Percentiles rank a stretch among this genome's conserved stretches.
phyloP scores from a whole-genome alignment of 2,797 vertebrate genomes.

The Cyclopterus lumpus region DNA sequence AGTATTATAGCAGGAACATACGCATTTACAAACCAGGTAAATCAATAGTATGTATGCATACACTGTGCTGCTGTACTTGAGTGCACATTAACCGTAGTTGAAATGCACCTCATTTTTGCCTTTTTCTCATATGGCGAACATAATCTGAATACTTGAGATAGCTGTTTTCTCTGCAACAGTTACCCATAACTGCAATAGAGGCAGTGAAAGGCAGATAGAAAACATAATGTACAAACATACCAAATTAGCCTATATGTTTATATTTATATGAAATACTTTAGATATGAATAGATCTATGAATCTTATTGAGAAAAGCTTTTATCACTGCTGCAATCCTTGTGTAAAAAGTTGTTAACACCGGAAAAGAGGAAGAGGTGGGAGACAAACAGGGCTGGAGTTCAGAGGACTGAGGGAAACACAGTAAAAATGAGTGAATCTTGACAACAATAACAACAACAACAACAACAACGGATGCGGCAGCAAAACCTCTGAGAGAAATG shows the following conservation, averaged over 20 bases:
- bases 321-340: not conserved
- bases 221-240: not conserved
- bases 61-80: constrained; percentile 1
- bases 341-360: not conserved
- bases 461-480: constrained; percentile 19
- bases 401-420: constrained; percentile 29
- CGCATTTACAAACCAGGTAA: not conserved
- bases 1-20: not conserved
- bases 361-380: not conserved
- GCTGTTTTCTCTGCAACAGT: not conserved
- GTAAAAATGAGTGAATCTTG: constrained; percentile 35
- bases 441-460: not conserved
- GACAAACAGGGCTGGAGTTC: constrained; percentile 5
- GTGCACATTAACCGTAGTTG: not conserved
- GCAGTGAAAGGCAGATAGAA: not conserved
- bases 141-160: not conserved
- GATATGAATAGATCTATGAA: not conserved
- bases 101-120: not conserved
- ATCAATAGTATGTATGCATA: not conserved
- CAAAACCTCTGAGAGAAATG: constrained; percentile 53
- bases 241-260: not conserved
- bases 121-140: not conserved
- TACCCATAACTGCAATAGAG: not conserved
- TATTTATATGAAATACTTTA: not conserved
- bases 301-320: not conserved